Conservation (phyloP, 2,113 vertebrate species). For the Lepus europaeus region DNA sequence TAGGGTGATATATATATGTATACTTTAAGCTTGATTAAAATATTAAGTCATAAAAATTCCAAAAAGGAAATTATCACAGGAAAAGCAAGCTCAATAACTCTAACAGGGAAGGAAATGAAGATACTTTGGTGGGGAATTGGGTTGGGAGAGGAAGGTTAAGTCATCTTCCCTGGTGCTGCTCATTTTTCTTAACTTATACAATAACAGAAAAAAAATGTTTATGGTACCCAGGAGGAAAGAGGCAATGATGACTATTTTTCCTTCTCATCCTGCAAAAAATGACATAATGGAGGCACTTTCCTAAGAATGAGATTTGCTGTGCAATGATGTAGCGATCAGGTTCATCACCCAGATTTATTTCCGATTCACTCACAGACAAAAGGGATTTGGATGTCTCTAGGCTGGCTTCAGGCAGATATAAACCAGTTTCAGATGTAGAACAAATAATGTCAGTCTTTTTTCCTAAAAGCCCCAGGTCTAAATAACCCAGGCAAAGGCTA, state of each 20-base stretch:
- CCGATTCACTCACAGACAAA: slow-evolving; percentile 13
- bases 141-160: neutral
- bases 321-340: neutral
- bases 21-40: slow-evolving; percentile 42
- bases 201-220: slow-evolving; percentile 46
- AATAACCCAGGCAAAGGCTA: slow-evolving; percentile 70
- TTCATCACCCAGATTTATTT: slow-evolving; percentile 64
- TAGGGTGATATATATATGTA: neutral
- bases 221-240: slow-evolving; percentile 11
- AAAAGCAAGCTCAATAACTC: slow-evolving; percentile 56
- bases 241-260: slow-evolving; percentile 43
- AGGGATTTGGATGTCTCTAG: slow-evolving; percentile 57
- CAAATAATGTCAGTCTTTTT: slow-evolving; percentile 73
- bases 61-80: slow-evolving; percentile 35
- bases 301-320: slow-evolving; percentile 12
- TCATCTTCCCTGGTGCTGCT: slow-evolving; percentile 32
- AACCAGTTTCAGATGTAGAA: slow-evolving; percentile 60
- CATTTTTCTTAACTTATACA: slow-evolving; percentile 66
- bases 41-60: slow-evolving; percentile 49
- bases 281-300: slow-evolving; percentile 67
- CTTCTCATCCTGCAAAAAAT: slow-evolving; percentile 10
- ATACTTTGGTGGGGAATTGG: neutral
- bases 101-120: slow-evolving; percentile 51
- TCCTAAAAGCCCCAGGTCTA: slow-evolving; percentile 40
- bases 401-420: slow-evolving; percentile 66